Evolutionary conservation across 2,113 vertebrate species (phyloP).

Genomic region (Bucco capensis): DNA sequence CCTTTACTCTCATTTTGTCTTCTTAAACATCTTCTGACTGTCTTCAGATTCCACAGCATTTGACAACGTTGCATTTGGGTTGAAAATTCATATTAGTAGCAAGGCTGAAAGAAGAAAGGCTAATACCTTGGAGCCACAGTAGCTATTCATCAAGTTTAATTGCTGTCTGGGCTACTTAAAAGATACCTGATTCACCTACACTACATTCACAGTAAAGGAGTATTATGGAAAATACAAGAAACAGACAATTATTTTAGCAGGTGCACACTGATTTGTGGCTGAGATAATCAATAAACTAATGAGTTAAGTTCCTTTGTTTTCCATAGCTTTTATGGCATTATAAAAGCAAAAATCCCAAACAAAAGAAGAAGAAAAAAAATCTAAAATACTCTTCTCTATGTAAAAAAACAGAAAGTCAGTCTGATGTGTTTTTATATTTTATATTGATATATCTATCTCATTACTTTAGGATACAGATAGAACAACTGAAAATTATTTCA

Average conservation of each 20-base stretch:
- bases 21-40: constrained; percentile 29
- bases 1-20: constrained; percentile 53
- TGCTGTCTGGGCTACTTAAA: not conserved
- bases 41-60: constrained; percentile 33
- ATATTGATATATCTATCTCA: too few relatives aligned
- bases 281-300: not conserved
- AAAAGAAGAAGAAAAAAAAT: not conserved
- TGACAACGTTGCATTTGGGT: not conserved
- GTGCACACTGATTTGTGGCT: not conserved
- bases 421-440: too few relatives aligned
- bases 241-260: constrained; percentile 25
- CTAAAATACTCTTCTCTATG: too few relatives aligned
- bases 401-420: not conserved
- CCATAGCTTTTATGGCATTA: not conserved
- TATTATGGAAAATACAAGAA: not conserved
- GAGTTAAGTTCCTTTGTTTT: not conserved
- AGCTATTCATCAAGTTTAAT: constrained; percentile 57
- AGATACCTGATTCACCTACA: not conserved
- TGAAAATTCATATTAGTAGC: constrained; percentile 42
- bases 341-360: not conserved
- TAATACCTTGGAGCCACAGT: constrained; percentile 23
- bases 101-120: constrained; percentile 20
- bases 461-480: not conserved
- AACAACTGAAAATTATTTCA: not conserved
- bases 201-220: not conserved